These are phyloP conservation scores for Aldabrachelys gigantea DNA, from an alignment of 2,113 vertebrate genomes.

Conservation along the genomic window DNA sequence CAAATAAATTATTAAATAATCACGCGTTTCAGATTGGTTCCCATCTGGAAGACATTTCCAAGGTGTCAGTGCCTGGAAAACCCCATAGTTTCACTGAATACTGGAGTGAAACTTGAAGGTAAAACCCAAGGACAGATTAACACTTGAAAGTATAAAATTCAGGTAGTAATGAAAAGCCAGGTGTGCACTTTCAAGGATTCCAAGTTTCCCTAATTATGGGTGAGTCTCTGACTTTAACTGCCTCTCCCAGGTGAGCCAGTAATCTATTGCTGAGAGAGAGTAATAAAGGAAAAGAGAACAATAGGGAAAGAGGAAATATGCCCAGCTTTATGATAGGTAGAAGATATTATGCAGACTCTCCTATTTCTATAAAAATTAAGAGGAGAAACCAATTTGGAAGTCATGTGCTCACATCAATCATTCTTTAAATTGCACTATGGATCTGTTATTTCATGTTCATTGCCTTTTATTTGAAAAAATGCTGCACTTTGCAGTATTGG, in stretches of 20 bases:
- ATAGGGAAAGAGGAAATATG: constrained; percentile 40
- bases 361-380: constrained; percentile 68
- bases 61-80: constrained; percentile 53
- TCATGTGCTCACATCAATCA: constrained; percentile 66
- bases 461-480: constrained; percentile 71
- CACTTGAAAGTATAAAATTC: constrained; percentile 62
- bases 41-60: constrained; percentile 61
- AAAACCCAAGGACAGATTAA: constrained; percentile 68
- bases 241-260: constrained; percentile 55
- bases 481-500: constrained; percentile 65
- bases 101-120: constrained; percentile 46
- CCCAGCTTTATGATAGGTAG: constrained; percentile 31
- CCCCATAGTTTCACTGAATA: constrained; percentile 51
- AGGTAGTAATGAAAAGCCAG: constrained; percentile 64
- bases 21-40: constrained; percentile 52
- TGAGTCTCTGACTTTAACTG: constrained; percentile 56
- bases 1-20: constrained; percentile 59
- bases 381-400: constrained; percentile 58
- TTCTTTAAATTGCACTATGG: constrained; percentile 72
- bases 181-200: constrained; percentile 64
- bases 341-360: constrained; percentile 36
- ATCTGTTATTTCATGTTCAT: constrained; percentile 71
- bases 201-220: constrained; percentile 63
- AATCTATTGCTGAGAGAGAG: constrained; percentile 51
- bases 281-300: constrained; percentile 64